These are phyloP conservation scores for Tragelaphus oryx DNA, from an alignment of 2,797 vertebrate genomes.

Conservation along the genomic window DNA sequence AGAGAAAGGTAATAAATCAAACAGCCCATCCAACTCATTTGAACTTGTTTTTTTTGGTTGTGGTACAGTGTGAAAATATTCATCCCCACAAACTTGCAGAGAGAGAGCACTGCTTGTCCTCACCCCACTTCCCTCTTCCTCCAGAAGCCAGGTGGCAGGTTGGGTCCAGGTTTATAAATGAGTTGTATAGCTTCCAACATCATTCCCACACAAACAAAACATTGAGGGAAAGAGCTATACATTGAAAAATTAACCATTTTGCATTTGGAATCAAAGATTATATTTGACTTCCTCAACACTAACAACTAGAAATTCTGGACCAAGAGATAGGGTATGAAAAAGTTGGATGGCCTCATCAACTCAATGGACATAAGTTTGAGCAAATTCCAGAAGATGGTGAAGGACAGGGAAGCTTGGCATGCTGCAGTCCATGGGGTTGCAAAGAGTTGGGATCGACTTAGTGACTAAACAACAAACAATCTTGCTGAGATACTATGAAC, in stretches of 20 bases:
- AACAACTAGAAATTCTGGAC: background rate
- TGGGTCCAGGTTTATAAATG: background rate
- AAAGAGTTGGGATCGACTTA: background rate
- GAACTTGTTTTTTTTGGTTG: background rate
- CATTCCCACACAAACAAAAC: background rate
- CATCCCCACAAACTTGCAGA: background rate
- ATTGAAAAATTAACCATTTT: background rate
- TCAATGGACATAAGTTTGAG: background rate
- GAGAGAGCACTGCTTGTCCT: background rate
- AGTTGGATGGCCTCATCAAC: background rate
- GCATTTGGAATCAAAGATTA: background rate
- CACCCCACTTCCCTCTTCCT: background rate
- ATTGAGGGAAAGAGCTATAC: background rate
- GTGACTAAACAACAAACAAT: rapidly evolving
- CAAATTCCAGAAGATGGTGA: background rate
- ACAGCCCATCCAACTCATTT: conserved; percentile 35
- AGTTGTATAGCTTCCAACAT: background rate
- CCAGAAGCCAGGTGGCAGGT: background rate
- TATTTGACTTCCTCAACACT: background rate
- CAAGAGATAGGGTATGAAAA: background rate
- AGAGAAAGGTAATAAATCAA: conserved; percentile 18
- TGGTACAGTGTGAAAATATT: background rate
- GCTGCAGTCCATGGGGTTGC: background rate
- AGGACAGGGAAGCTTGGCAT: background rate
- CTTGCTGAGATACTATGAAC: background rate